These are phyloP conservation scores for Drosophila ezoana DNA, from an alignment of 2,888 invertebrate species.

Conservation along the genomic window DNA sequence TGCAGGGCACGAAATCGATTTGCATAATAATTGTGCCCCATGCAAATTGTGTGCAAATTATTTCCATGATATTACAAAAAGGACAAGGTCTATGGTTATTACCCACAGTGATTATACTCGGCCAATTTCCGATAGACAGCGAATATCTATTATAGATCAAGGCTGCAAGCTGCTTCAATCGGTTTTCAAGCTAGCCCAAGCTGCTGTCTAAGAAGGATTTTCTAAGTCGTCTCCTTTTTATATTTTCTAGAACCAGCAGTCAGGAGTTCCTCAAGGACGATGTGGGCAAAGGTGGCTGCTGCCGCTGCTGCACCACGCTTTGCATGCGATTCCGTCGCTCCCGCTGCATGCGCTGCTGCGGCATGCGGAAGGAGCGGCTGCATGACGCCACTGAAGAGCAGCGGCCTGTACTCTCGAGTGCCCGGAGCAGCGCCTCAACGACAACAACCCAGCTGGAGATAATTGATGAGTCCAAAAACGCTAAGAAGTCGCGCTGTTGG, in stretches of 20 bases:
- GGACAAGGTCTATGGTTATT: slow-evolving; percentile 58
- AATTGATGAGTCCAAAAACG: slow-evolving; percentile 75
- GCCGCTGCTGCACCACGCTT: slow-evolving; percentile 81
- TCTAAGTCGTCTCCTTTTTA: neutral
- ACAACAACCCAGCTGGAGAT: slow-evolving; percentile 75
- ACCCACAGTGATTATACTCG: slow-evolving; percentile 25
- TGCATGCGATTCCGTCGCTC: slow-evolving; percentile 84
- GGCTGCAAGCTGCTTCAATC: neutral
- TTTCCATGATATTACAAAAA: slow-evolving; percentile 50
- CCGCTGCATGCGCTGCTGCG: slow-evolving; percentile 82
- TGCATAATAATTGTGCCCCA: slow-evolving; percentile 54
- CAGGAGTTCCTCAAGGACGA: slow-evolving; percentile 82
- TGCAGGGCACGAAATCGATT: slow-evolving; percentile 57
- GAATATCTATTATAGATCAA: slow-evolving; percentile 9
- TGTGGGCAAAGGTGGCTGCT: slow-evolving; percentile 69
- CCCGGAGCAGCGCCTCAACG: slow-evolving; percentile 72
- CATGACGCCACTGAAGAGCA: slow-evolving; percentile 69
- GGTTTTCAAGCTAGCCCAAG: too few species aligned
- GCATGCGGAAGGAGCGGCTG: slow-evolving; percentile 60
- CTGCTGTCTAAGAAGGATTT: neutral
- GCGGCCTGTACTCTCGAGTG: slow-evolving; percentile 75
- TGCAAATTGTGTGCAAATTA: slow-evolving; percentile 38
- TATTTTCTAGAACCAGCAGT: slow-evolving; percentile 74
- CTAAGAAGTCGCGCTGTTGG: slow-evolving; percentile 80
- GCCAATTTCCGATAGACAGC: slow-evolving; percentile 11